Base-by-base conservation (phyloP, 37 sponge, comb jelly and placozoan species). In the Geodia barretti region DNA sequence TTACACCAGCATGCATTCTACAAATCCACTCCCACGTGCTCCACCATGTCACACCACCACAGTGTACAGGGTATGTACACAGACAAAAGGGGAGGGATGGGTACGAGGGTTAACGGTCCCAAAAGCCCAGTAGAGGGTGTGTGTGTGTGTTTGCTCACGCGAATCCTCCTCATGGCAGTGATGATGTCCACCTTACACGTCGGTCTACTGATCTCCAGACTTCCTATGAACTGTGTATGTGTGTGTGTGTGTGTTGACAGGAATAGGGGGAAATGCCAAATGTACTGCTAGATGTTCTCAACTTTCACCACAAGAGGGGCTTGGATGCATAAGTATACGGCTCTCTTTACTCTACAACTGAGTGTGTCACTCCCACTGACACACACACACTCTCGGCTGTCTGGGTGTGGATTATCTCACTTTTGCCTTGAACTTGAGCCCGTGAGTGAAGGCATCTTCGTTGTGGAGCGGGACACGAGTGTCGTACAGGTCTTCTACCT, bases 151-250 rank as follows among this genome's bases (percentile, higher is more conserved):
- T n/a, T 72, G 83, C 92, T 91, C 58, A 97, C 97, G 75, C 97
- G 78, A 23, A 97, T 98, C 64, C 92, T 80, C 35, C 98, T 78
- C 98, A 98, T 98, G 5, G 94, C 94, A 21, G 96, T 86, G 42
- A 98, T 95, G 64, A 98, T 98, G 67, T 98, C 98, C 19, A 95
- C 74, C 81, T 95, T 90, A 19, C 84, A 84, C 33, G 87, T 79
- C 8, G 98, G 98, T 74, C 80, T 86, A 70, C 84, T 79, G 23
- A 98, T 95, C 83, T 98, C 96, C 43, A 93, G 76, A 82, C 83
- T 87, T 24, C 98, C 98, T 34, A 98, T 98, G 84, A 89, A 98
- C 94, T 95, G 79, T 11, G 75, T 47, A 47, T 47, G n/a, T n/a
- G n/a, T n/a, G n/a, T n/a, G n/a, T n/a, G n/a, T n/a, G n/a, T n/a